phyloP scores from a whole-genome alignment of 2,888 invertebrate species.

The Drosophila sordidula region DNA sequence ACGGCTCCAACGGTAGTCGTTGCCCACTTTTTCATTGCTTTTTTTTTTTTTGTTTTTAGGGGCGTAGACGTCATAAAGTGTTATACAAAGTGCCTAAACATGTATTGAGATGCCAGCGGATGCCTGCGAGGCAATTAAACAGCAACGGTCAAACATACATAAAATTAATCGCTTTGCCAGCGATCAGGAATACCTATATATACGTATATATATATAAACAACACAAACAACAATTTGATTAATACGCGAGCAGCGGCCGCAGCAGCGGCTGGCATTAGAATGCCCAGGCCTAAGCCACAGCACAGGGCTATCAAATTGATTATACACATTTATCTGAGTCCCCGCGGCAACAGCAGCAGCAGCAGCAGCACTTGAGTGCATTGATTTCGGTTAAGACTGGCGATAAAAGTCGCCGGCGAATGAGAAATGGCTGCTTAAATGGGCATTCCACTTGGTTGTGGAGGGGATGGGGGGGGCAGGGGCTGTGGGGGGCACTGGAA shows the following conservation, averaged over 20 bases:
- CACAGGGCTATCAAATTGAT: constrained; percentile 78
- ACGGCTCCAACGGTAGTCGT: constrained; percentile 60
- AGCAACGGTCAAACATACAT: constrained; percentile 64
- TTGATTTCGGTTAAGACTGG: constrained; percentile 69
- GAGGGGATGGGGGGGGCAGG: neutral
- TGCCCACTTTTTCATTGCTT: constrained; percentile 11
- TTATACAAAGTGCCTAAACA: constrained; percentile 79
- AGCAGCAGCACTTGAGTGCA: constrained; percentile 53
- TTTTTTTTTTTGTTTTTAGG: constrained; percentile 37
- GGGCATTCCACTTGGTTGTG: constrained; percentile 33
- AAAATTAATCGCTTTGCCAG: constrained; percentile 67
- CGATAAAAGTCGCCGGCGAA: constrained; percentile 70
- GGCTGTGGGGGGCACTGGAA: neutral
- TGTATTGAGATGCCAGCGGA: constrained; percentile 74
- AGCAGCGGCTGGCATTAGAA: constrained; percentile 57
- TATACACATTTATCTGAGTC: constrained; percentile 76
- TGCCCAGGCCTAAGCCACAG: constrained; percentile 37
- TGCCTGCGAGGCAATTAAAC: constrained; percentile 72
- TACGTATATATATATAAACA: constrained; percentile 16
- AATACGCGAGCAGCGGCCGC: constrained; percentile 51
- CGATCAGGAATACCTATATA: constrained; percentile 40
- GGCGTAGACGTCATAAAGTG: constrained; percentile 76
- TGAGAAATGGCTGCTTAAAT: constrained; percentile 63
- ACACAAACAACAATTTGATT: constrained; percentile 73
- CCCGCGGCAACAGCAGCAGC: constrained; percentile 14